Evolutionary conservation across 2,113 vertebrate species (phyloP).

Genomic region (Apteryx mantelli): DNA sequence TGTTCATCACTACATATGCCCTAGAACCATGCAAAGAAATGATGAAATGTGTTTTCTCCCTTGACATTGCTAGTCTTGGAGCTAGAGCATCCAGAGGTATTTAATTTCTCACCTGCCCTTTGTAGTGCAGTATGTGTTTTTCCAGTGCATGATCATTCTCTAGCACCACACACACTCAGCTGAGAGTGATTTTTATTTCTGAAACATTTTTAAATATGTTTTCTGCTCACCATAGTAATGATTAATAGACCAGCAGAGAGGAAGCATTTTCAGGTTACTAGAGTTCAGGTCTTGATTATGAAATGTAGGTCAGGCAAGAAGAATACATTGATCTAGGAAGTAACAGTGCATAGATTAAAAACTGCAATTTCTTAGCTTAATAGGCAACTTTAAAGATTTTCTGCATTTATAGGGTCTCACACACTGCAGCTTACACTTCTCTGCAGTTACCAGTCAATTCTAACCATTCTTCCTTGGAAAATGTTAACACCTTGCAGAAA

Average conservation of each 20-base stretch:
- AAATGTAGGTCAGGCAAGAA: background rate
- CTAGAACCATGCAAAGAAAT: background rate
- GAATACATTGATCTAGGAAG: background rate
- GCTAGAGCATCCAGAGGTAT: background rate
- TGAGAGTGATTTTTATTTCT: background rate
- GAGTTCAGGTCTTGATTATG: background rate
- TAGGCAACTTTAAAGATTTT: background rate
- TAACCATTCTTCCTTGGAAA: background rate
- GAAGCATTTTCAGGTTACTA: background rate
- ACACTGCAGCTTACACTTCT: background rate
- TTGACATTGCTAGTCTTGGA: background rate
- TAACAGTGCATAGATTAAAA: background rate
- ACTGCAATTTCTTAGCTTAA: background rate
- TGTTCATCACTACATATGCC: rapidly evolving
- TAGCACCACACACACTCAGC: background rate
- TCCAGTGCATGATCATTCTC: rapidly evolving
- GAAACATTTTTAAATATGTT: background rate
- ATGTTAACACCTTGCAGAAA: background rate
- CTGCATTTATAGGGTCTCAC: background rate
- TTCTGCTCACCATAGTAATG: background rate
- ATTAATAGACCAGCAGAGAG: background rate
- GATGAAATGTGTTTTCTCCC: background rate
- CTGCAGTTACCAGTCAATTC: background rate
- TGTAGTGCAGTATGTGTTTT: background rate
- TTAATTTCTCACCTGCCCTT: background rate